Percentiles rank a stretch among this genome's conserved stretches.
These are phyloP conservation scores for Triplophysa rosa DNA, from an alignment of 2,113 vertebrate genomes.

Conservation along the genomic window DNA sequence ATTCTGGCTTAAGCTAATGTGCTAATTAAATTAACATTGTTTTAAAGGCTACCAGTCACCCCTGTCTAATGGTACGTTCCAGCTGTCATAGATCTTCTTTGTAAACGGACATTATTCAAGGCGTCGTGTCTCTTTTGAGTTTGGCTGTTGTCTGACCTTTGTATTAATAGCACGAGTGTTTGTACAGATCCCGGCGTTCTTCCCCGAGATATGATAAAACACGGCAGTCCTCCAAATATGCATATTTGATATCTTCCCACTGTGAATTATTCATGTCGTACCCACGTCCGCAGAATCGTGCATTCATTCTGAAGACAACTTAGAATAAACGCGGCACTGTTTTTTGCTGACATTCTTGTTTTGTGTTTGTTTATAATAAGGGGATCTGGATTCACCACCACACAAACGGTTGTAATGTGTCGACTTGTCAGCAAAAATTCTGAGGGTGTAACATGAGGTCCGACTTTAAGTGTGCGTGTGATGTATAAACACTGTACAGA, in stretches of 20 bases:
- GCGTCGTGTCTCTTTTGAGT: background rate
- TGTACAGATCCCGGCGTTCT: constrained; percentile 62
- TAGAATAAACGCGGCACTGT: constrained; percentile 60
- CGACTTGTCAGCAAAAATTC: background rate
- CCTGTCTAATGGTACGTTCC: background rate
- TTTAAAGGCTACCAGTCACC: background rate
- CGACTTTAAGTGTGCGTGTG: background rate
- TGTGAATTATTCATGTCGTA: constrained; percentile 69
- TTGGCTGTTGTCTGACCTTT: constrained; percentile 51
- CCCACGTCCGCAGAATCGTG: constrained; percentile 69
- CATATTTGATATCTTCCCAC: constrained; percentile 64
- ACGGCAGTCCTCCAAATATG: constrained; percentile 59
- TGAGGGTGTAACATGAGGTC: background rate
- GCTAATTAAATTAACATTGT: too few relatives aligned
- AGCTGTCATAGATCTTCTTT: background rate
- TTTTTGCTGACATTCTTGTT: constrained; percentile 48
- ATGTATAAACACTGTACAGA: background rate
- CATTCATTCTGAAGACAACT: constrained; percentile 52
- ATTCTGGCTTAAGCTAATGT: too few relatives aligned
- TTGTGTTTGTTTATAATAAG: constrained; percentile 31
- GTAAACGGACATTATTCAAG: background rate
- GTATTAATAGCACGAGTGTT: constrained; percentile 63
- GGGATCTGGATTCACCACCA: constrained; percentile 14
- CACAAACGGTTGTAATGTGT: background rate
- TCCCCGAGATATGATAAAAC: constrained; percentile 55